These are phyloP conservation scores for Spinibarbus caldwelli DNA, from an alignment of 2,797 vertebrate species.

Conservation along the genomic window DNA sequence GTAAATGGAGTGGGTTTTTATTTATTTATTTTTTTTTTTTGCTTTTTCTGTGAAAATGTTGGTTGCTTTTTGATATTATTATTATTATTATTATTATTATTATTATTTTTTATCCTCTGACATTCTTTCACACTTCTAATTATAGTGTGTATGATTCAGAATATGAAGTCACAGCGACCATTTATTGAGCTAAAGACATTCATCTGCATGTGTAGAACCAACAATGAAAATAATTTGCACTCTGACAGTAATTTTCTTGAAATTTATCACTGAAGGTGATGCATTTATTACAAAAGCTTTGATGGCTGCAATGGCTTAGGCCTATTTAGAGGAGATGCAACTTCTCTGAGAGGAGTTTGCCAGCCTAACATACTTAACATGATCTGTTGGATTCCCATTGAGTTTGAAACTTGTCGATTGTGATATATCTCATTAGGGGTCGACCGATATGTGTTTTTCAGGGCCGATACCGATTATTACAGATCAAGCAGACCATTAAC, in stretches of 20 bases:
- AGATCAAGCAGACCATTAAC: neutral
- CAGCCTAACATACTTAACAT: neutral
- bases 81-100: too few species aligned
- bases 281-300: neutral
- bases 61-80: slow-evolving; percentile 18
- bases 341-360: neutral
- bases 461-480: neutral
- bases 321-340: too few species aligned
- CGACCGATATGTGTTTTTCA: neutral
- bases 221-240: neutral
- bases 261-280: neutral
- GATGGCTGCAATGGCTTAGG: neutral
- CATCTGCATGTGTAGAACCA: neutral
- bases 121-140: neutral
- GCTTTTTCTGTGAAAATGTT: slow-evolving; percentile 51
- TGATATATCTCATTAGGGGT: neutral
- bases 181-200: neutral
- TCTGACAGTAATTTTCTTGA: neutral
- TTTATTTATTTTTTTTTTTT: too few species aligned
- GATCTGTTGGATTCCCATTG: neutral
- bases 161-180: neutral
- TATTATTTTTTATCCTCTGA: slow-evolving; percentile 16
- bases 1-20: too few species aligned
- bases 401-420: neutral
- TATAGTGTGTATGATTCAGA: neutral